Evolutionary conservation across 2,797 vertebrate genomes (phyloP), one percentile per base, ranked within the genome.

Genomic region (Kryptopterus vitreolus): DNA sequence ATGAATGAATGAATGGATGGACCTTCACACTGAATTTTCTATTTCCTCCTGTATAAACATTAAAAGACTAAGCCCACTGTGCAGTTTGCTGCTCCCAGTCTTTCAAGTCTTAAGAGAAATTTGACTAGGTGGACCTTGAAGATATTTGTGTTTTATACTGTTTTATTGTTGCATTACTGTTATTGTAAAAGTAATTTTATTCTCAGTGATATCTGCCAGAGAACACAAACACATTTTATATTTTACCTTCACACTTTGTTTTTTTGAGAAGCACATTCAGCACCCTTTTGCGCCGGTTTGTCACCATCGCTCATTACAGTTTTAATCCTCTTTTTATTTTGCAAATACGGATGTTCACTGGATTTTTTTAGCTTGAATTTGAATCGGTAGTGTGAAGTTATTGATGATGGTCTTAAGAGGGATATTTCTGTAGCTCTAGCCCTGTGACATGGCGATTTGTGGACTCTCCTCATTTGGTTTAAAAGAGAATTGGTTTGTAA

Each of bases 51-150:
- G 92, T 92, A 94, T 94, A 95, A 95, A 94, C 94, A 94, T 94
- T 94, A 93, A 92, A 89, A 95, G 95, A 96, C 94, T 95, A 92
- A 92, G 93, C 93, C 94, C 94, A 91, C 92, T 94, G 91, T 95
- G 94, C 94, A 94, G 93, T 93, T 95, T 93, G 94, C 93, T 95
- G 93, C 94, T 95, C 92, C 92, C 92, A 92, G 94, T 92, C 92
- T 65, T 91, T 92, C 85, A 88, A 89, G 87, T 94, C 93, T 93
- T 93, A 91, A 90, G 89, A 88, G 89, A 92, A 94, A 93, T 87
- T 91, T 90, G 90, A 85, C 62, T 92, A 91, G 88, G 89, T 83
- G 85, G 80, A 87, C 82, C 81, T 79, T 84, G 83, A 80, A 85
- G 63, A 82, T 91, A 92, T 91, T 93, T 93, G 93, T 87, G 87